Percentiles rank a stretch among this genome's conserved stretches.
These are phyloP conservation scores for Chamaetylas fuelleborni DNA, from an alignment of 2,113 vertebrate species.

Conservation along the genomic window DNA sequence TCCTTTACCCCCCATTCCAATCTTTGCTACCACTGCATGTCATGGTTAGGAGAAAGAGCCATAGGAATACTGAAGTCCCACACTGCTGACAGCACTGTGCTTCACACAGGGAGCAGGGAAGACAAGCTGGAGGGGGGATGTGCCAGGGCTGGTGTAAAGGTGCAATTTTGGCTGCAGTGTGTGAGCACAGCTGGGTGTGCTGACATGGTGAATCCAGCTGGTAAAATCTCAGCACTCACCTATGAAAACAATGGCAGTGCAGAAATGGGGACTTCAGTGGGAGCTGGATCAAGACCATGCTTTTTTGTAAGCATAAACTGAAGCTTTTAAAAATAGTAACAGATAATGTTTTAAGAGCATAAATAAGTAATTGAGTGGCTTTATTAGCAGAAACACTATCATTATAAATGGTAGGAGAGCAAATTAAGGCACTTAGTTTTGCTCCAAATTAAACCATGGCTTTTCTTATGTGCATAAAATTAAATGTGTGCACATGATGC, in stretches of 20 bases:
- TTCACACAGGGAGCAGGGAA: background rate
- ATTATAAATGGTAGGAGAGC: background rate
- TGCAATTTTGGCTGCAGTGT: background rate
- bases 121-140: background rate
- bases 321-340: background rate
- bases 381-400: background rate
- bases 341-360: background rate
- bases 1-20: background rate
- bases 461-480: background rate
- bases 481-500: background rate
- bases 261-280: rapidly evolving
- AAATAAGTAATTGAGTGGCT: background rate
- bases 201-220: background rate
- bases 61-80: rapidly evolving
- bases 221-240: background rate
- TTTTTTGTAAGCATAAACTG: background rate
- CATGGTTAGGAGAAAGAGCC: background rate
- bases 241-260: background rate
- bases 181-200: background rate
- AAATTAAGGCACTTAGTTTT: background rate
- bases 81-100: rapidly evolving
- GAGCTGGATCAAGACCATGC: background rate
- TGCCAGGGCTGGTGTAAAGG: background rate
- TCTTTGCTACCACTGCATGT: background rate
- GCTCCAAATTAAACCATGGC: background rate